These are phyloP conservation scores for Adoxophyes honmai DNA, from an alignment of 1,140 invertebrate species.

Conservation along the genomic window DNA sequence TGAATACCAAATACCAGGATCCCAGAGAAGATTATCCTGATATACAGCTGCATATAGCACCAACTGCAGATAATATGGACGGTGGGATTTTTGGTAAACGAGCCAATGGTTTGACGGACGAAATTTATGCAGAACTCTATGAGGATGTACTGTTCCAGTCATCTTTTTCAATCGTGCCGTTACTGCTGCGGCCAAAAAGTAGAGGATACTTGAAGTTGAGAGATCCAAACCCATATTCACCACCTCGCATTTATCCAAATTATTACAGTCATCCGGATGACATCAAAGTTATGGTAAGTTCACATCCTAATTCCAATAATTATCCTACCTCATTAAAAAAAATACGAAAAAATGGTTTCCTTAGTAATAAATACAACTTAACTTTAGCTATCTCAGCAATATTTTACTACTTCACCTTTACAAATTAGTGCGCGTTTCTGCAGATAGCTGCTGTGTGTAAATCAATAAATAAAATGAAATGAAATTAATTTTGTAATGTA, in stretches of 20 bases:
- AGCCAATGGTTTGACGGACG: constrained; percentile 81
- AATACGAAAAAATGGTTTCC: too few species aligned
- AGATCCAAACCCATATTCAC: constrained; percentile 81
- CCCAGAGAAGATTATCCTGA: constrained; percentile 84
- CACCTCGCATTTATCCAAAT: constrained; percentile 89
- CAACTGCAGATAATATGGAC: constrained; percentile 85
- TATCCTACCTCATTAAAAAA: too few species aligned
- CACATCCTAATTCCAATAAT: too few species aligned
- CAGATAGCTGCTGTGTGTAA: background rate
- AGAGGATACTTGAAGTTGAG: constrained; percentile 82
- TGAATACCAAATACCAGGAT: constrained; percentile 85
- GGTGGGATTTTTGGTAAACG: constrained; percentile 84
- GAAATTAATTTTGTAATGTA: too few species aligned
- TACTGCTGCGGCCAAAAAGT: constrained; percentile 84
- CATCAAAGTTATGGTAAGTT: constrained; percentile 81
- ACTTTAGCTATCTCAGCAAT: too few species aligned
- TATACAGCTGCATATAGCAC: constrained; percentile 85
- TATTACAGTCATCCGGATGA: constrained; percentile 86
- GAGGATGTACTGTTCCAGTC: constrained; percentile 83
- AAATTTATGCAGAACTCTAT: constrained; percentile 82
- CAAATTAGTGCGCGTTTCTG: too few species aligned
- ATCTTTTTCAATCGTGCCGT: constrained; percentile 81
- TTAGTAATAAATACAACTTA: too few species aligned
- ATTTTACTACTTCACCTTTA: too few species aligned
- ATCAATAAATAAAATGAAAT: too few species aligned